Conservation (phyloP, 1,140 invertebrate genomes). For the Papilio dardanus region DNA sequence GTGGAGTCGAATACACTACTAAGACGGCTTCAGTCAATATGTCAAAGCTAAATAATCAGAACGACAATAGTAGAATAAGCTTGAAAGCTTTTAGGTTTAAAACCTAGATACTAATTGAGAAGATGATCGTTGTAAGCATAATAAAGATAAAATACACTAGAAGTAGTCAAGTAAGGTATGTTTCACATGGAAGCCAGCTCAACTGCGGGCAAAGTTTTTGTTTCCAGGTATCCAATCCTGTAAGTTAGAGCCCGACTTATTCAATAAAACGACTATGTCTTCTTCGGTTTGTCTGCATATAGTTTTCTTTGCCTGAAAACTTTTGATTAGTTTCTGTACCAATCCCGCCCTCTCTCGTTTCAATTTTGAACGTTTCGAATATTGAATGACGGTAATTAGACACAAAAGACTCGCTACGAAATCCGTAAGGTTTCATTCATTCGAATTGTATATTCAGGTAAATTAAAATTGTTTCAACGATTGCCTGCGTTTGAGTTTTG, state of each 20-base stretch:
- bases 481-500: slow-evolving; percentile 39
- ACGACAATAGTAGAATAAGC: too few relatives aligned
- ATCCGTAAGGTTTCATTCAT: slow-evolving; percentile 34
- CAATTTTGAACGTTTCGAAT: slow-evolving; percentile 36
- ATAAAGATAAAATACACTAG: background rate
- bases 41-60: too few relatives aligned
- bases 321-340: slow-evolving; percentile 64
- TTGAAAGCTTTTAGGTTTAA: too few relatives aligned
- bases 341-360: slow-evolving; percentile 33
- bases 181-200: slow-evolving; percentile 45
- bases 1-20: too few relatives aligned
- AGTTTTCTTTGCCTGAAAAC: slow-evolving; percentile 54
- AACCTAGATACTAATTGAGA: background rate
- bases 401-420: slow-evolving; percentile 23
- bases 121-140: slow-evolving; percentile 19
- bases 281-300: slow-evolving; percentile 47
- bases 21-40: too few relatives aligned
- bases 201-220: slow-evolving; percentile 48
- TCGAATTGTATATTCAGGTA: slow-evolving; percentile 42
- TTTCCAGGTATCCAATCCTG: slow-evolving; percentile 49
- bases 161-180: slow-evolving; percentile 15
- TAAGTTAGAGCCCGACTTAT: slow-evolving; percentile 50
- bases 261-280: slow-evolving; percentile 65
- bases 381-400: slow-evolving; percentile 33
- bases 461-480: slow-evolving; percentile 58